Conservation (phyloP, 1,140 invertebrate species). For the Apis mellifera region DNA sequence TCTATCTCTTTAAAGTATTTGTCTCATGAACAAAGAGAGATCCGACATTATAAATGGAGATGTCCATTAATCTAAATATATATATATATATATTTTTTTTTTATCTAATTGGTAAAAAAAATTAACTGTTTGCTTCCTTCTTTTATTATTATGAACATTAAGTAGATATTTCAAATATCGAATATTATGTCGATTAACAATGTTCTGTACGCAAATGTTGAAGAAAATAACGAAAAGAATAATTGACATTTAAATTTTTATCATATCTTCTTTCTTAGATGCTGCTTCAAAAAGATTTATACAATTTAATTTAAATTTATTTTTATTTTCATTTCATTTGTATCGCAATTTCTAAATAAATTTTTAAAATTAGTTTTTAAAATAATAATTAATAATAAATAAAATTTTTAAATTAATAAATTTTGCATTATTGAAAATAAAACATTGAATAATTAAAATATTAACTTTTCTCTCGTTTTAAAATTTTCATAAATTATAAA, state of each 20-base stretch:
- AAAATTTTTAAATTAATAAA: too few species aligned
- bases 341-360: too few species aligned
- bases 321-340: too few species aligned
- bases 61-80: neutral
- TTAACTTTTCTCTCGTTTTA: too few species aligned
- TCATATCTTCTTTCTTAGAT: neutral
- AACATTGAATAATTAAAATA: too few species aligned
- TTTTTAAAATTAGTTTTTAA: too few species aligned
- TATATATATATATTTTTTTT: neutral
- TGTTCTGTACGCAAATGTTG: neutral
- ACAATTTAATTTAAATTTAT: too few species aligned
- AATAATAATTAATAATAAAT: too few species aligned
- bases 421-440: too few species aligned
- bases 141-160: constrained; percentile 4
- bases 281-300: too few species aligned
- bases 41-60: neutral
- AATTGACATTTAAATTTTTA: neutral
- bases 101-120: constrained; percentile 11
- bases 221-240: neutral
- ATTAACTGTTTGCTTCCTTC: neutral
- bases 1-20: neutral
- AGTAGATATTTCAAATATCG: neutral
- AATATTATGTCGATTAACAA: neutral
- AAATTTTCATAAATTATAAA: too few species aligned
- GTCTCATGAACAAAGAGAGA: neutral